These are phyloP conservation scores for Clarias laeviceps DNA, from an alignment of 2,797 vertebrate species.

Conservation along the genomic window DNA sequence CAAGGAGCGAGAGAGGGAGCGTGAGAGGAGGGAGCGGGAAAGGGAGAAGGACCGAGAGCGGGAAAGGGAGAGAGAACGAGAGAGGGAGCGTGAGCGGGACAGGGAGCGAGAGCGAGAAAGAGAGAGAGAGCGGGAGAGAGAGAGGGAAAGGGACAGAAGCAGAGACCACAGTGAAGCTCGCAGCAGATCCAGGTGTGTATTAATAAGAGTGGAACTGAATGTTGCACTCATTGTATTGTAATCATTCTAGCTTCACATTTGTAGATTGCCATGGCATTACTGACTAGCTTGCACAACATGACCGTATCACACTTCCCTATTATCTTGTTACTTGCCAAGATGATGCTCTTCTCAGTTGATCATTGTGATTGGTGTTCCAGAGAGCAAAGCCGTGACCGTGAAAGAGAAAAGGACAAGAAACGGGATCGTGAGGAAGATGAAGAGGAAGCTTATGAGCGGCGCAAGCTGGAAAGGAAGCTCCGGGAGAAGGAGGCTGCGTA, in stretches of 20 bases:
- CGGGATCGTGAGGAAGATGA: conserved; percentile 93
- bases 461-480: conserved; percentile 94
- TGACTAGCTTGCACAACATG: neutral
- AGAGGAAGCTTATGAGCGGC: conserved; percentile 92
- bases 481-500: conserved; percentile 97
- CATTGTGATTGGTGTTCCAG: conserved; percentile 58
- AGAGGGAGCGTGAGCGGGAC: conserved; percentile 66
- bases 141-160: conserved; percentile 75
- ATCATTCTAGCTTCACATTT: neutral
- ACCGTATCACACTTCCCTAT: neutral
- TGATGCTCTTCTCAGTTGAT: neutral
- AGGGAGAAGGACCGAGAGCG: conserved; percentile 67
- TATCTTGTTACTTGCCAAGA: neutral
- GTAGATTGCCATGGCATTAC: neutral
- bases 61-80: conserved; percentile 68
- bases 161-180: conserved; percentile 74
- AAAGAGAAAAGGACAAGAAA: conserved; percentile 86
- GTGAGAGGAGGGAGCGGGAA: conserved; percentile 73
- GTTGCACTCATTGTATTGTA: neutral
- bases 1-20: conserved; percentile 85
- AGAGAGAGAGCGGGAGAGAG: conserved; percentile 71
- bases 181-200: conserved; percentile 86
- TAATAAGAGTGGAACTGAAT: neutral
- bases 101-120: conserved; percentile 73
- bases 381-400: conserved; percentile 83